Evolutionary conservation across 2,888 invertebrate genomes (phyloP), one percentile per base, ranked within the genome.

Genomic region (Schrankia costaestrigalis): DNA sequence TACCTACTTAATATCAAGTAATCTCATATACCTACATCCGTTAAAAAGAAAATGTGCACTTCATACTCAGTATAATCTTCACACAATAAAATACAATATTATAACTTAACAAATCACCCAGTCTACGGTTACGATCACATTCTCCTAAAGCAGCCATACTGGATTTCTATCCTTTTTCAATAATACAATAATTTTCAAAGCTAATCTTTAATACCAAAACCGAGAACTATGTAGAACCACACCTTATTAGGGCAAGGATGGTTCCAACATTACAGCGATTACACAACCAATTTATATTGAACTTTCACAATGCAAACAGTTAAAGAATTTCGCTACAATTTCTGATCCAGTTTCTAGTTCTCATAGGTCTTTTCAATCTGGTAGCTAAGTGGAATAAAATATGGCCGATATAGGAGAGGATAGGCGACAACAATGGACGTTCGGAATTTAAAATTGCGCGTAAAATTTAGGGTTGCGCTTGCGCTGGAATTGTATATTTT

Each of bases 371-470:
- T 25, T 10, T 31, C 44, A 57, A 11, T 41, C 18, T 71, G 70
- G 76, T 56, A 10, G 45, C 31, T 56, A 53, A 56, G 41, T 53
- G 59, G 69, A 66, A 78, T 79, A 77, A 71, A 76, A 74, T 78
- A 76, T 61, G 64, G 62, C 63, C 72, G 76, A 79, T 79, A 68
- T 71, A 71, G 70, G 53, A 66, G 53, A 56, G 69, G 71, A 78
- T 78, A 78, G 75, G 77, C 72, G 71, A 71, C 77, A 71, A 80
- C 79, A 80, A 80, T 78, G 74, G 78, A 60, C 59, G 68, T 64
- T 75, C 55, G 71, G 80, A 82, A 81, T 82, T 81, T 79, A 69
- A 82, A 82, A 81, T 81, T 77, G 71, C 70, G 73, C 65, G 72
- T 67, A 63, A 74, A 71, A 67, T 73, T 63, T 65, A 78, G 75